Evolutionary conservation across 2,113 vertebrate species (phyloP).

Genomic region (Halcyon senegalensis): DNA sequence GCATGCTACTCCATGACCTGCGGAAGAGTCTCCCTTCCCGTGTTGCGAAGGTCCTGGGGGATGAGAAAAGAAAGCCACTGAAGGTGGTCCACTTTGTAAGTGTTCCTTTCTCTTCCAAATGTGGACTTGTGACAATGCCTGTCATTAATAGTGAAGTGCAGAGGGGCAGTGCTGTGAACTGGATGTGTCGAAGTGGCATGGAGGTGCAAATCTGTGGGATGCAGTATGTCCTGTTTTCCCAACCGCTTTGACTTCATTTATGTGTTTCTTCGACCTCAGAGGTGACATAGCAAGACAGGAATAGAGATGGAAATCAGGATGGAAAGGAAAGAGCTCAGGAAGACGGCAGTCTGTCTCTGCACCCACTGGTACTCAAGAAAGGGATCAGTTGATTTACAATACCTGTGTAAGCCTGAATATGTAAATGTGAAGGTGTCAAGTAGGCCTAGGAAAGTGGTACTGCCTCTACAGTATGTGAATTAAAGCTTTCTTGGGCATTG

Average conservation of each 20-base stretch:
- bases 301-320: background rate
- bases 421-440: background rate
- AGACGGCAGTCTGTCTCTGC: background rate
- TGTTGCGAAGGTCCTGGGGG: background rate
- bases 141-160: background rate
- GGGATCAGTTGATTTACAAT: background rate
- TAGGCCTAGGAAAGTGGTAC: background rate
- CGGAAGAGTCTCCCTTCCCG: background rate
- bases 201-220: background rate
- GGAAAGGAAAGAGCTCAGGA: background rate
- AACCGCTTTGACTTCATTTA: background rate
- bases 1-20: background rate
- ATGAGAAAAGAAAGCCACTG: background rate
- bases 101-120: background rate
- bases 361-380: background rate
- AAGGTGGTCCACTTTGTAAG: background rate
- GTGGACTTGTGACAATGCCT: background rate
- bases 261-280: background rate
- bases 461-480: background rate
- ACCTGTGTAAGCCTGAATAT: background rate
- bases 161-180: background rate
- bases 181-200: background rate
- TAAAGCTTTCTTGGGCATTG: background rate
- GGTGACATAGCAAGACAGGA: background rate
- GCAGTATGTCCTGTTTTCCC: background rate